These are phyloP conservation scores for Theocolax elegans DNA, from an alignment of 1,140 invertebrate species.

Conservation along the genomic window DNA sequence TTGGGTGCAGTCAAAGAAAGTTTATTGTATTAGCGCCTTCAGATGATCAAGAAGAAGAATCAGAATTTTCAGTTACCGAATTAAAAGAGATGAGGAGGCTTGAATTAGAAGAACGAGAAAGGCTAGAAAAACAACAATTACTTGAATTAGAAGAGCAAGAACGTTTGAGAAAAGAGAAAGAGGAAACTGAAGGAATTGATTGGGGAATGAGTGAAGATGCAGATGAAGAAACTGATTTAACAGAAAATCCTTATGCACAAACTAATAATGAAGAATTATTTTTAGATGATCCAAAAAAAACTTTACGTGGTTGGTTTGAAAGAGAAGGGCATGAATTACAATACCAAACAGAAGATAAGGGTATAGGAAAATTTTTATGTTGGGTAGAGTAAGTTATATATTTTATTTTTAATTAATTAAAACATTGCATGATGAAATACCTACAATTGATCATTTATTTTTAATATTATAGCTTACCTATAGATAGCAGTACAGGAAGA, in stretches of 20 bases:
- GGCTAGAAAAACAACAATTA: constrained; percentile 63
- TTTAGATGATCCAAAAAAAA: constrained; percentile 95
- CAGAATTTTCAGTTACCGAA: constrained; percentile 82
- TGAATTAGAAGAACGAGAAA: constrained; percentile 70
- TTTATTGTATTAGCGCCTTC: constrained; percentile 87
- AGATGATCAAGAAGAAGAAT: constrained; percentile 88
- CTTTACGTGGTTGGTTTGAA: constrained; percentile 93
- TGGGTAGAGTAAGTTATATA: constrained; percentile 71
- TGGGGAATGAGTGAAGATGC: constrained; percentile 96
- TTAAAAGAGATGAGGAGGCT: constrained; percentile 74
- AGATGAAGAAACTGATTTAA: constrained; percentile 83
- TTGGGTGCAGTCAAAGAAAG: constrained; percentile 89
- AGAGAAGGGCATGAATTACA: constrained; percentile 88
- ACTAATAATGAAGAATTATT: constrained; percentile 88
- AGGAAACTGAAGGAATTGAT: constrained; percentile 80
- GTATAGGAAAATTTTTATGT: constrained; percentile 81
- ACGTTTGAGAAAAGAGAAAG: constrained; percentile 65
- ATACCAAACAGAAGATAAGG: constrained; percentile 86
- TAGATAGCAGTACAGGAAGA: constrained; percentile 81
- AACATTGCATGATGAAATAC: too few species aligned
- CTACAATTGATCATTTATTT: constrained; percentile 2
- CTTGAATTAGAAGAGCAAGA: constrained; percentile 66
- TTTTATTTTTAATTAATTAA: background rate
- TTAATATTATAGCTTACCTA: constrained; percentile 76
- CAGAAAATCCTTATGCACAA: constrained; percentile 85